A percentile compares a stretch with the other conserved stretches of the same genome.
These are phyloP conservation scores for Rhyacophila evoluta DNA, from an alignment of 2,888 invertebrate species.

Conservation along the genomic window DNA sequence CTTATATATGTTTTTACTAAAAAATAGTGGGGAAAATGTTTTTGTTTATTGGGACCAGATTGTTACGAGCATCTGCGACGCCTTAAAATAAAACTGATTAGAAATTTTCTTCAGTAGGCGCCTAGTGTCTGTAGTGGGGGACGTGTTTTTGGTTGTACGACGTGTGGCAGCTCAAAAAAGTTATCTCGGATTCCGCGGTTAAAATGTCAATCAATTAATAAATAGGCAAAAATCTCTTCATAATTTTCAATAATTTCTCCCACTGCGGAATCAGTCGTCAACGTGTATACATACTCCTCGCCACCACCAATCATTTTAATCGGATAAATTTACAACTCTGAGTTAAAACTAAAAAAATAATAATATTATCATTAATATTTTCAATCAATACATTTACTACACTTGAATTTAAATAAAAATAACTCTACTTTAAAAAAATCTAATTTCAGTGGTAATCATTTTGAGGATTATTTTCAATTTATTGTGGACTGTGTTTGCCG, in stretches of 20 bases:
- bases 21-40: too few species aligned
- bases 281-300: conserved; percentile 6
- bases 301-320: neutral
- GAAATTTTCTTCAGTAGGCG: conserved; percentile 15
- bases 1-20: too few species aligned
- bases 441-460: too few species aligned
- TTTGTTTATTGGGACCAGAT: neutral
- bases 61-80: neutral
- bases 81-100: neutral
- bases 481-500: neutral
- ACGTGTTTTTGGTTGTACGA: neutral
- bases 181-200: neutral
- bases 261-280: neutral
- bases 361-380: too few species aligned
- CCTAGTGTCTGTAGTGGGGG: neutral
- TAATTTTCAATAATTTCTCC: neutral
- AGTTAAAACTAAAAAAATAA: too few species aligned
- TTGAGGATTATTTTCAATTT: too few species aligned
- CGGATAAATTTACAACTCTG: too few species aligned
- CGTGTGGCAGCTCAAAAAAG: neutral
- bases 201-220: conserved; percentile 7
- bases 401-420: too few species aligned
- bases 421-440: too few species aligned
- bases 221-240: neutral
- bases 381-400: too few species aligned